Evolutionary conservation across 2,888 invertebrate genomes (phyloP).

Genomic region (Sarcophaga carnaria): DNA sequence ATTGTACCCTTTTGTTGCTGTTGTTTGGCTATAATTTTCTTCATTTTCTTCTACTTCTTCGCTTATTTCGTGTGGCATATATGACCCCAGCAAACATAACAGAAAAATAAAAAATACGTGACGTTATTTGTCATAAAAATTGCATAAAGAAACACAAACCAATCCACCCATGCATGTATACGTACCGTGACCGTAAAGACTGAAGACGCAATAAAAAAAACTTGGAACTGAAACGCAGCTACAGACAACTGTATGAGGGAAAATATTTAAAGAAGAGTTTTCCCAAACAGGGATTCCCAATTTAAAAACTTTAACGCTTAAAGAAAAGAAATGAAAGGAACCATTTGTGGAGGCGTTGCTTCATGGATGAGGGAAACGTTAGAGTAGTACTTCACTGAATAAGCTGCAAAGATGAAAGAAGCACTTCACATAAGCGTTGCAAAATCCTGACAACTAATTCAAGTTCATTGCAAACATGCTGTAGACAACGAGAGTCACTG

Average conservation of each 20-base stretch:
- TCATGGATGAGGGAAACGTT: too few relatives aligned
- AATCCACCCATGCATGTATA: neutral
- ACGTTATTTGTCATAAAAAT: constrained; percentile 63
- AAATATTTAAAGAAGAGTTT: too few relatives aligned
- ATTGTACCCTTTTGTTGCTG: constrained; percentile 28
- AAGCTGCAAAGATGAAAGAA: too few relatives aligned
- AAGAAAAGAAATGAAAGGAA: too few relatives aligned
- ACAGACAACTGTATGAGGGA: too few relatives aligned
- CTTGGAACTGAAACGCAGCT: neutral
- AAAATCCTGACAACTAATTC: too few relatives aligned
- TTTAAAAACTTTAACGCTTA: too few relatives aligned
- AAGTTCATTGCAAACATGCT: too few relatives aligned
- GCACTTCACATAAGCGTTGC: too few relatives aligned
- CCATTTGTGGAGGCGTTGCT: too few relatives aligned
- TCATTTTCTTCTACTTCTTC: neutral
- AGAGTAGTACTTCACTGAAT: too few relatives aligned
- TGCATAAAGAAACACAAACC: constrained; percentile 14
- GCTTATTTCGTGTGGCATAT: constrained; percentile 28
- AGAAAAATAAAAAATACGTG: constrained; percentile 47
- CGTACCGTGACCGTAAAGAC: neutral
- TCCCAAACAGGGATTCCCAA: neutral
- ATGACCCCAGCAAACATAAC: constrained; percentile 33
- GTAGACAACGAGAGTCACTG: too few relatives aligned
- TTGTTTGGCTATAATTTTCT: constrained; percentile 45
- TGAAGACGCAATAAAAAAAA: constrained; percentile 26